These are phyloP conservation scores for Zoanthus gigantus DNA, from an alignment of 92 coral and sea anemone genomes.

Conservation along the genomic window DNA sequence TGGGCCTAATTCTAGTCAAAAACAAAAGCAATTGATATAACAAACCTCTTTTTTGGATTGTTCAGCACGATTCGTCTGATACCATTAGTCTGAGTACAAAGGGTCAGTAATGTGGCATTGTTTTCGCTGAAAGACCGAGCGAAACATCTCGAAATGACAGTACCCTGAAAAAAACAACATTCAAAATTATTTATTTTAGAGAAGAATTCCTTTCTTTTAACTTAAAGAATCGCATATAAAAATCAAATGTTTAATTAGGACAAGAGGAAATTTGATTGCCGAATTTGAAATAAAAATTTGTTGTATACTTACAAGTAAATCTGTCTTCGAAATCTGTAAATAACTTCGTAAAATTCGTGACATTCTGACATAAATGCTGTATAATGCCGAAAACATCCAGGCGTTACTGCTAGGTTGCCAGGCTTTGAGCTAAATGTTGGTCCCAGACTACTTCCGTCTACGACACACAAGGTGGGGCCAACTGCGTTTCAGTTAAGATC, in stretches of 20 bases:
- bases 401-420: neutral
- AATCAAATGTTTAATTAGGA: neutral
- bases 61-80: constrained; percentile 87
- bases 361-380: neutral
- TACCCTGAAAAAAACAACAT: neutral
- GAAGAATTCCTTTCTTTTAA: neutral
- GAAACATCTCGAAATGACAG: constrained; percentile 2
- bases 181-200: neutral
- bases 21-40: neutral
- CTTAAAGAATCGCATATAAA: neutral
- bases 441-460: neutral
- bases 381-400: constrained; percentile 26
- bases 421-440: neutral
- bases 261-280: neutral
- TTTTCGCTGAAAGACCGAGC: constrained; percentile 5
- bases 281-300: neutral
- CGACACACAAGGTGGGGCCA: neutral
- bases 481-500: too few relatives aligned
- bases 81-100: constrained; percentile 85
- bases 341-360: constrained; percentile 7
- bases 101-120: constrained; percentile 54
- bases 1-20: too few relatives aligned
- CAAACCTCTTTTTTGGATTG: constrained; percentile 80
- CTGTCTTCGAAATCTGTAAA: neutral
- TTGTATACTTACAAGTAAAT: neutral